Evolutionary conservation across 1,140 invertebrate species (phyloP).

Genomic region (Diprion similis): DNA sequence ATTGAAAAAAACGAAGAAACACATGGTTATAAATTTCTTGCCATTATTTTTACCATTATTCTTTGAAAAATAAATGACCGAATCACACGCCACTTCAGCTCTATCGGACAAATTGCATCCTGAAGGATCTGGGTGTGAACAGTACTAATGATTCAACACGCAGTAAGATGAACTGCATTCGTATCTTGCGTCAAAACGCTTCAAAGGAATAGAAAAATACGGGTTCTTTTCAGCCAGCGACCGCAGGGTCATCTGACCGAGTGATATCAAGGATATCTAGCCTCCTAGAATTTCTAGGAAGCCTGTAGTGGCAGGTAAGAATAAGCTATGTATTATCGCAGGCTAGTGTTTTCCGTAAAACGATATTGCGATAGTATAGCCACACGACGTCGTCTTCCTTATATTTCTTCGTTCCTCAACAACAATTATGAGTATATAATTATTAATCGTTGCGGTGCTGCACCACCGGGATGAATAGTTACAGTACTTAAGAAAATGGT

Average conservation of each 20-base stretch:
- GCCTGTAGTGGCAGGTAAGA: neutral
- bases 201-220: neutral
- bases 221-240: neutral
- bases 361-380: neutral
- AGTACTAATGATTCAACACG: neutral
- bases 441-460: too few relatives aligned
- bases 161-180: neutral
- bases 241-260: neutral
- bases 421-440: too few relatives aligned
- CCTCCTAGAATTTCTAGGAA: neutral
- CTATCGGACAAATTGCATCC: too few relatives aligned
- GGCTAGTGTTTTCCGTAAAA: neutral
- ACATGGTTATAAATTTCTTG: too few relatives aligned
- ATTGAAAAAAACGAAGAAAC: too few relatives aligned
- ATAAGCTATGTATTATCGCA: neutral
- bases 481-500: too few relatives aligned
- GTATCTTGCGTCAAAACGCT: neutral
- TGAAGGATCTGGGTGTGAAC: too few relatives aligned
- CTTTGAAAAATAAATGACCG: too few relatives aligned
- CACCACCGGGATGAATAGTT: too few relatives aligned
- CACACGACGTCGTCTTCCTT: neutral
- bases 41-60: too few relatives aligned
- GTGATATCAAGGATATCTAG: conserved; percentile 1
- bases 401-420: neutral
- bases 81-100: too few relatives aligned